Base-by-base conservation (phyloP, 2,888 invertebrate species). In the Chrysolina americana region DNA sequence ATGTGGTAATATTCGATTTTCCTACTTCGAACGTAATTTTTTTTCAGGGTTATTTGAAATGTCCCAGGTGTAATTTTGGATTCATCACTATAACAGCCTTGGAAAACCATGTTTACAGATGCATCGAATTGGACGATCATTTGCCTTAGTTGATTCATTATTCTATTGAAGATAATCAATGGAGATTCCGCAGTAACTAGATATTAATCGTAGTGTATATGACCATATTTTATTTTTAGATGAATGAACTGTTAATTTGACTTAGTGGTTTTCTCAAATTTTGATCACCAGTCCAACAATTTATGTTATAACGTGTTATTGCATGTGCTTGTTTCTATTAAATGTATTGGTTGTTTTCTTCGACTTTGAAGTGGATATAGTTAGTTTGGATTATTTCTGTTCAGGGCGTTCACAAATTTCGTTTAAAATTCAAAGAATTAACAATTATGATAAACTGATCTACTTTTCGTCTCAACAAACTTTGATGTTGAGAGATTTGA, bases 91-190 rank as follows among this genome's bases (percentile, higher is more conserved):
- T 74, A n/a, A 53, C 75, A 6, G 78, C 80, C 1, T 73, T 83
- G 19, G 76, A 82, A 75, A 79, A 78, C 28, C 83, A 83, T 50
- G 80, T 83, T 28, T 69, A 81, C 50, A 79, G 81, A 65, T 83
- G 83, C 75, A 69, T 82, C 48, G 81, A 81, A n/a, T 41, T 80
- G 59, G 78, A 79, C n/a, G 80, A 79, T 50, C 48, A 68, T 23
- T 74, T 80, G 59, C 80, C 80, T 4, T 80, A 76, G 71, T 73
- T 13, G 19, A 47, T 10, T 17, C n/a, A 21, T 23, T 66, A 66
- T 66, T 66, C 9, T 44, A 65, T 11, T 2, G 13, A 47, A 59
- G 10, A 56, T 56, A 19, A 23, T 21, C 47, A 47, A 47, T 47
- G 6, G 4, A 15, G 3, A 3, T 47, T 47, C 44, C 15, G 4